These are phyloP conservation scores for Drosophila formosana DNA, from an alignment of 2,888 invertebrate species.

Conservation along the genomic window DNA sequence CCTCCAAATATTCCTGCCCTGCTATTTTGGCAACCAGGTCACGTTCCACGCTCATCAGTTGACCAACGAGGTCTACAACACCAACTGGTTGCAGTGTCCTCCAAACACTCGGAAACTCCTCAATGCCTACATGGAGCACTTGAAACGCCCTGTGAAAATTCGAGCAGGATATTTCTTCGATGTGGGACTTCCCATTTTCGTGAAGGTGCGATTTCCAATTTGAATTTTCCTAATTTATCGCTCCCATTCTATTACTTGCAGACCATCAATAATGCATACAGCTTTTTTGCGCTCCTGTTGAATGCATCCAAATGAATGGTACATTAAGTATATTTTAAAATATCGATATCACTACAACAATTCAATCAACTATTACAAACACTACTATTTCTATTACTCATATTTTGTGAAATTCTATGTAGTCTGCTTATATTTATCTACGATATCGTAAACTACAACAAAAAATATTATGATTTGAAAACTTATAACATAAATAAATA, in stretches of 20 bases:
- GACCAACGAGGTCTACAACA: constrained; percentile 69
- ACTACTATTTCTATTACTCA: too few relatives aligned
- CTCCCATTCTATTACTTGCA: constrained; percentile 33
- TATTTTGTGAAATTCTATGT: too few relatives aligned
- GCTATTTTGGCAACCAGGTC: constrained; percentile 80
- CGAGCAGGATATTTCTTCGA: constrained; percentile 77
- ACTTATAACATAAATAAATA: too few relatives aligned
- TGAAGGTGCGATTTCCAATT: constrained; percentile 61
- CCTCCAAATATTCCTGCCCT: constrained; percentile 81
- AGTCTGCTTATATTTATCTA: too few relatives aligned
- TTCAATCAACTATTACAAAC: too few relatives aligned
- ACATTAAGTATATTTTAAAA: too few relatives aligned
- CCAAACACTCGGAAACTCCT: constrained; percentile 61
- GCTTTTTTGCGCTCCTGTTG: constrained; percentile 77
- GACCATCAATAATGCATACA: constrained; percentile 81
- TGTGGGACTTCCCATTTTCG: constrained; percentile 78
- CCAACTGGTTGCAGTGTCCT: constrained; percentile 72
- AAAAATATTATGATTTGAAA: too few relatives aligned
- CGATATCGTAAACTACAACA: too few relatives aligned
- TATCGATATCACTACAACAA: too few relatives aligned
- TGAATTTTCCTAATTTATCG: not conserved
- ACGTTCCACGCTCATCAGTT: constrained; percentile 69
- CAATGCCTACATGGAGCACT: constrained; percentile 74
- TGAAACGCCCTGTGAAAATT: constrained; percentile 71
- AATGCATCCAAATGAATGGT: constrained; percentile 63